phyloP scores from a whole-genome alignment of 2,888 invertebrate genomes.

The Parnassius orleans region DNA sequence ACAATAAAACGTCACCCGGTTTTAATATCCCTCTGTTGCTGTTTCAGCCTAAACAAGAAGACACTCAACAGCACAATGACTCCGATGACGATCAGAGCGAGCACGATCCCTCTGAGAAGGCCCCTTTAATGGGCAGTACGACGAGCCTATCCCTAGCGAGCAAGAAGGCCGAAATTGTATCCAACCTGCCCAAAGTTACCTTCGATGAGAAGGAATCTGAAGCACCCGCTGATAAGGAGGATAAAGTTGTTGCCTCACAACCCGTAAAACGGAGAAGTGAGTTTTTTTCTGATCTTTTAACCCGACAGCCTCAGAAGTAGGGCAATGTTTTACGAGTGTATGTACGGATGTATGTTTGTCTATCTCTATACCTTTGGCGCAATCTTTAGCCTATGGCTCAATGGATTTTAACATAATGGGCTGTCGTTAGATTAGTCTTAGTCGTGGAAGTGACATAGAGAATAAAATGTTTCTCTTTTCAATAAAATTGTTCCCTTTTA shows the following conservation, averaged over 20 bases:
- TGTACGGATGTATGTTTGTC: no score
- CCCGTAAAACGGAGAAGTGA: slow-evolving; percentile 73
- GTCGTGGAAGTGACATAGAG: no score
- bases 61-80: slow-evolving; percentile 45
- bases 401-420: no score
- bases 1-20: no score
- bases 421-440: no score
- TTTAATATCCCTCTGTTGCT: slow-evolving; percentile 7
- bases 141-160: slow-evolving; percentile 48
- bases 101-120: slow-evolving; percentile 68
- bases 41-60: slow-evolving; percentile 55
- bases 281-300: slow-evolving; percentile 35
- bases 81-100: slow-evolving; percentile 69
- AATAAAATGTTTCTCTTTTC: no score
- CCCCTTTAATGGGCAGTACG: slow-evolving; percentile 72
- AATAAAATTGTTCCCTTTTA: no score
- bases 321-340: no score
- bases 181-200: slow-evolving; percentile 65
- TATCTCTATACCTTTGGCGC: no score
- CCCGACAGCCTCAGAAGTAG: no score
- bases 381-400: no score
- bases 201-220: slow-evolving; percentile 53
- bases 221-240: slow-evolving; percentile 43
- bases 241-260: slow-evolving; percentile 59
- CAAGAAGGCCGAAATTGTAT: slow-evolving; percentile 70